phyloP scores from a whole-genome alignment of 2,797 vertebrate genomes.

The Tokudaia tokunoshimensis region DNA sequence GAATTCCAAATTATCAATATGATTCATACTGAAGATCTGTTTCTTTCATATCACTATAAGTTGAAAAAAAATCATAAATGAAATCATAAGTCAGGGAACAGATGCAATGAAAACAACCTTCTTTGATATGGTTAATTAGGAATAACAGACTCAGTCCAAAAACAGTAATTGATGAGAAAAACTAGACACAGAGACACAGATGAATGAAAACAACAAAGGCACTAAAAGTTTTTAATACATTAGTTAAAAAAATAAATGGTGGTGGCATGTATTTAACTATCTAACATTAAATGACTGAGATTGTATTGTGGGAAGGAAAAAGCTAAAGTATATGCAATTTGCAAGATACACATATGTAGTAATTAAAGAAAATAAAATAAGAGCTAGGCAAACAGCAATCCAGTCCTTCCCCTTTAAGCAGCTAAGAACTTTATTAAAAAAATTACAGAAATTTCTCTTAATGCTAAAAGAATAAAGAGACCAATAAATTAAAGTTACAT shows the following conservation, averaged over 20 bases:
- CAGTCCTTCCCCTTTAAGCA: not conserved
- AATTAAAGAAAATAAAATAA: not conserved
- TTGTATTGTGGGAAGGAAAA: not conserved
- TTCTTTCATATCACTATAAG: not conserved
- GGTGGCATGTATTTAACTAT: not conserved
- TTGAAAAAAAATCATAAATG: not conserved
- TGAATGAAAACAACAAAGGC: not conserved
- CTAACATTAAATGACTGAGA: not conserved
- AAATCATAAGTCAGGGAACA: not conserved
- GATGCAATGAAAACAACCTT: not conserved
- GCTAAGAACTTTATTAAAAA: not conserved
- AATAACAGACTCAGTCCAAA: not conserved
- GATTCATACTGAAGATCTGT: not conserved
- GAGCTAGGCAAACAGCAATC: not conserved
- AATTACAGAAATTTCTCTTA: not conserved
- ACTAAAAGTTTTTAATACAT: not conserved
- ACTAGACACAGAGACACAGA: not conserved
- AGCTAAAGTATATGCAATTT: not conserved
- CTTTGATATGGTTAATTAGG: not conserved
- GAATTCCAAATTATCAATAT: not conserved
- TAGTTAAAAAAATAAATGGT: not conserved
- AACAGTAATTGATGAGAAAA: not conserved
- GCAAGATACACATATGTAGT: not conserved
- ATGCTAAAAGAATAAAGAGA: not conserved
- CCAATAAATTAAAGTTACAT: not conserved